Evolutionary conservation across 1,140 invertebrate species (phyloP).

Genomic region (Conus betulinus): DNA sequence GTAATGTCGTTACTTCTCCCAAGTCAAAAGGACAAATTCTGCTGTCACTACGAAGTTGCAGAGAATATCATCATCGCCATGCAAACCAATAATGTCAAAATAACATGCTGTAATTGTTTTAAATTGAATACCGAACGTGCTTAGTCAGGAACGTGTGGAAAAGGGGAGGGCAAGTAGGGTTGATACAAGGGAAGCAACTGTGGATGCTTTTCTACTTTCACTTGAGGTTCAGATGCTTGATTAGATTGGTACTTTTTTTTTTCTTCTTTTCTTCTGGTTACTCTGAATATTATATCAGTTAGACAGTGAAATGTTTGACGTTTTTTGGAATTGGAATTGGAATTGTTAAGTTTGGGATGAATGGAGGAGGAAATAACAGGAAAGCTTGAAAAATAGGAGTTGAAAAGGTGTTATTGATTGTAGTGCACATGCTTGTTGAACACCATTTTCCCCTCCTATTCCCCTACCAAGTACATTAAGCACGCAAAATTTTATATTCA

Average conservation of each 20-base stretch:
- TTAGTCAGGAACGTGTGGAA: not conserved
- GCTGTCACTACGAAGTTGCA: not conserved
- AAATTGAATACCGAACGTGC: not conserved
- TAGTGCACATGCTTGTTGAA: too few relatives aligned
- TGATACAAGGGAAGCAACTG: conserved; percentile 32
- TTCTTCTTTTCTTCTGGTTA: not conserved
- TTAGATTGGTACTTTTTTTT: not conserved
- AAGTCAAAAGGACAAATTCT: not conserved
- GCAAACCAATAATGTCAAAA: not conserved
- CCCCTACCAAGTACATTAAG: too few relatives aligned
- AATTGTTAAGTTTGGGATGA: too few relatives aligned
- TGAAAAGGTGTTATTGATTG: too few relatives aligned
- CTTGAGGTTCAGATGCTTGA: not conserved
- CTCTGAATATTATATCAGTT: not conserved
- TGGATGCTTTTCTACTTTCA: conserved; percentile 1
- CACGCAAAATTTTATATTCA: too few relatives aligned
- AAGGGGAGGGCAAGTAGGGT: conserved; percentile 17
- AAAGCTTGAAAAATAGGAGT: too few relatives aligned
- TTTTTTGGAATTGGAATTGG: too few relatives aligned
- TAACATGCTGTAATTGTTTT: not conserved
- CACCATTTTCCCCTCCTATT: too few relatives aligned
- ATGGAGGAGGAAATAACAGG: too few relatives aligned
- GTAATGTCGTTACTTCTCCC: not conserved
- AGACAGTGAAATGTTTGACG: too few relatives aligned
- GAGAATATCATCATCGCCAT: not conserved